Evolutionary conservation across 1,140 invertebrate genomes (phyloP).

Genomic region (Drosophila setifemur): DNA sequence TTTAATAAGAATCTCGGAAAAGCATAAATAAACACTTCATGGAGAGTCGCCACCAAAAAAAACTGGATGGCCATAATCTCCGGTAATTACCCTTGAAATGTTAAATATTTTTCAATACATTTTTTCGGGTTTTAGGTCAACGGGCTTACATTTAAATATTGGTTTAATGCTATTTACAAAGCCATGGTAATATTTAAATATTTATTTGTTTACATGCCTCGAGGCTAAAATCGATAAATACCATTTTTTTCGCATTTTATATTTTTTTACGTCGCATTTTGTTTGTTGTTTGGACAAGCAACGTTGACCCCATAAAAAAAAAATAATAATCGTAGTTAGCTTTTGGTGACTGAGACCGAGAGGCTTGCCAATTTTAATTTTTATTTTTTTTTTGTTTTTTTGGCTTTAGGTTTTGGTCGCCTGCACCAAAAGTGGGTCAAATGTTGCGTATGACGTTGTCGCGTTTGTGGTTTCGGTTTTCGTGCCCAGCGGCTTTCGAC

Average conservation of each 20-base stretch:
- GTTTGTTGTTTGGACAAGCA: conserved; percentile 3
- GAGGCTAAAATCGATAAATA: conserved; percentile 21
- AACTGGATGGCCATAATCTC: conserved; percentile 3
- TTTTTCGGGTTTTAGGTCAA: conserved; percentile 24
- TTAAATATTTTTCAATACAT: conserved; percentile 23
- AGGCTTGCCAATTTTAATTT: conserved; percentile 63
- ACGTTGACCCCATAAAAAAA: conserved; percentile 17
- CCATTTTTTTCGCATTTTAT: conserved; percentile 12
- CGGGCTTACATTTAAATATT: conserved; percentile 36
- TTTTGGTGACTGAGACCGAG: conserved; percentile 37
- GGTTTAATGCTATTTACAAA: conserved; percentile 18
- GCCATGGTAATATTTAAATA: conserved; percentile 1
- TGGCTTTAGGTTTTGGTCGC: conserved; percentile 11
- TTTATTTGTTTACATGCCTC: conserved; percentile 5
- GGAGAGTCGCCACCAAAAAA: neutral
- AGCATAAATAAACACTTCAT: conserved; percentile 16
- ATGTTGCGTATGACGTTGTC: conserved; percentile 63
- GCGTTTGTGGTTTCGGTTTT: conserved; percentile 12
- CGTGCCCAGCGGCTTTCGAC: conserved; percentile 27
- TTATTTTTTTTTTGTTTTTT: conserved; percentile 25
- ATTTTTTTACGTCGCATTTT: conserved; percentile 4
- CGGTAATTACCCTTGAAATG: conserved; percentile 20
- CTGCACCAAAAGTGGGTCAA: conserved; percentile 66
- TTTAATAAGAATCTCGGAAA: conserved; percentile 28
- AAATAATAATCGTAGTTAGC: no score